Percentiles rank a stretch among this genome's conserved stretches.
Conservation (phyloP, 2,888 invertebrate species). For the Agrotis segetum region DNA sequence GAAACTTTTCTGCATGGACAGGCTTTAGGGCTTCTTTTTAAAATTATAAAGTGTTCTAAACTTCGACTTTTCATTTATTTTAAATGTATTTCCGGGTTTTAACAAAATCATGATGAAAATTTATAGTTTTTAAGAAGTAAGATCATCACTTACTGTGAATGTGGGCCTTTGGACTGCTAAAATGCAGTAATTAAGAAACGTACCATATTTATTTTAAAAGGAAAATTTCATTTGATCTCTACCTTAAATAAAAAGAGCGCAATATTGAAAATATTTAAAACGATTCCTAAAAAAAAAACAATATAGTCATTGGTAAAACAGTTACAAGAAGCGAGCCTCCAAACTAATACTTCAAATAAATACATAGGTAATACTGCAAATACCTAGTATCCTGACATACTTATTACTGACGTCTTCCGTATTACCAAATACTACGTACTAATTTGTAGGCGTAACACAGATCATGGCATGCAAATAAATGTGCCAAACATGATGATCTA, state of each 20-base stretch:
- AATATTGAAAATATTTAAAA: too few relatives aligned
- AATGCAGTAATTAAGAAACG: too few relatives aligned
- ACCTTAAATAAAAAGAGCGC: too few relatives aligned
- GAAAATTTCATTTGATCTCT: too few relatives aligned
- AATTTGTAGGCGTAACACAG: slow-evolving; percentile 38
- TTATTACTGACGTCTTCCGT: slow-evolving; percentile 25
- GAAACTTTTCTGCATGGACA: slow-evolving; percentile 3
- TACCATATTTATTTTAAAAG: too few relatives aligned
- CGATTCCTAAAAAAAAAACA: too few relatives aligned
- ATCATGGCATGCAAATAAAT: slow-evolving; percentile 47
- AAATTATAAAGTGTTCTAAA: slow-evolving; percentile 31
- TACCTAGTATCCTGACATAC: neutral
- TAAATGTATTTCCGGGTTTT: slow-evolving; percentile 5
- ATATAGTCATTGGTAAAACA: neutral
- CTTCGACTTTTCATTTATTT: neutral
- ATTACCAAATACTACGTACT: slow-evolving; percentile 29
- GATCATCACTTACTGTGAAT: too few relatives aligned
- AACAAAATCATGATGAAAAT: neutral
- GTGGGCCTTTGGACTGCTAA: too few relatives aligned
- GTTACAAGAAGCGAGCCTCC: neutral
- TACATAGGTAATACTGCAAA: slow-evolving; percentile 8
- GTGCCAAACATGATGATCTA: slow-evolving; percentile 36
- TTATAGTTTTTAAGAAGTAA: neutral
- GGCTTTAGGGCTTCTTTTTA: slow-evolving; percentile 15
- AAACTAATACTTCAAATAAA: neutral